Conservation (phyloP, 1,140 invertebrate genomes). For the Vollenhovia emeryi region DNA sequence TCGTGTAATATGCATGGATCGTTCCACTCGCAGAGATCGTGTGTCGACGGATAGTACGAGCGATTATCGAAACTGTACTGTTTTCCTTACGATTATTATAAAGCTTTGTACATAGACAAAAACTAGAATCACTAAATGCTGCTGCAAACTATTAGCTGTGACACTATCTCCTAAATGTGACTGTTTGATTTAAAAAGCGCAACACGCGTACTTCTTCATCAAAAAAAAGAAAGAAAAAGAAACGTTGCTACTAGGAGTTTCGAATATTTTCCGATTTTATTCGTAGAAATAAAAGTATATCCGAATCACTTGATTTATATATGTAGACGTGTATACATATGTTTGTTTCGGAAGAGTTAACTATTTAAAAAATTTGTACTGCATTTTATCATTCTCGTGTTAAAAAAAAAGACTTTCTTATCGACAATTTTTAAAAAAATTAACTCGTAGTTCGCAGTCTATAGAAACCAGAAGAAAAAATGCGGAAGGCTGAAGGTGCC, state of each 20-base stretch:
- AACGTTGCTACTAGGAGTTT: slow-evolving; percentile 8
- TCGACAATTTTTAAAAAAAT: background rate
- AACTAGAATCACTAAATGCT: slow-evolving; percentile 2
- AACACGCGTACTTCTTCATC: background rate
- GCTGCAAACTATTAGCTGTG: slow-evolving; percentile 36
- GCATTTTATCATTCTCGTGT: background rate
- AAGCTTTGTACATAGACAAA: slow-evolving; percentile 46
- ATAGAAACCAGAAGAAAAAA: background rate
- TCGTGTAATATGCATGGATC: slow-evolving; percentile 20
- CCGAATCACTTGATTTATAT: slow-evolving; percentile 3
- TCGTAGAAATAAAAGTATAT: slow-evolving; percentile 5
- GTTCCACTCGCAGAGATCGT: too few species aligned
- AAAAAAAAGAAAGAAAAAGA: too few species aligned
- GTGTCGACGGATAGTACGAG: background rate
- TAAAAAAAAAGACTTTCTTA: background rate
- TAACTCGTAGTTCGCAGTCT: background rate
- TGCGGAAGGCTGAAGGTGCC: slow-evolving; percentile 3
- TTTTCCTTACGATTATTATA: slow-evolving; percentile 53
- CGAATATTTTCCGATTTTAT: slow-evolving; percentile 12
- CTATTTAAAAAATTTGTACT: background rate
- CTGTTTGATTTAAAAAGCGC: background rate
- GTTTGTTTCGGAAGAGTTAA: background rate
- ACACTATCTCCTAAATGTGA: slow-evolving; percentile 40
- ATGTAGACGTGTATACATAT: background rate
- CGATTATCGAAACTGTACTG: slow-evolving; percentile 15